Evolutionary conservation across 2,888 invertebrate species (phyloP).

Genomic region (Ennomos erosarius): DNA sequence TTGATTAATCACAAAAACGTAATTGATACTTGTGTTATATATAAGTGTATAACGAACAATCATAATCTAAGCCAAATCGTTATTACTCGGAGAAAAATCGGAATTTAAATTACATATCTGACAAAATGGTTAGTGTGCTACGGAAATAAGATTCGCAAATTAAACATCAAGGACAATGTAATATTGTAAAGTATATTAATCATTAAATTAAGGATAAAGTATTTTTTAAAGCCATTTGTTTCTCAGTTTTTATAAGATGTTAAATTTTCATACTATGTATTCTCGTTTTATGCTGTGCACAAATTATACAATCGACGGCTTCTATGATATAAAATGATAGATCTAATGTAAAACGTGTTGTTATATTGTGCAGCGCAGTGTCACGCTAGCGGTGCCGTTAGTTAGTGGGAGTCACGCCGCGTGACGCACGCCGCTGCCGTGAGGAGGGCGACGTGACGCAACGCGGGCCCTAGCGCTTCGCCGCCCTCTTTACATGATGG

Average conservation of each 20-base stretch:
- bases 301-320: conserved; percentile 72
- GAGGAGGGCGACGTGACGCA: conserved; percentile 11
- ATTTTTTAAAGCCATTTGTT: conserved; percentile 82
- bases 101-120: conserved; percentile 85
- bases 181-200: conserved; percentile 81
- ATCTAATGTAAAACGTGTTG: conserved; percentile 65
- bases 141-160: conserved; percentile 76
- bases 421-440: conserved; percentile 36
- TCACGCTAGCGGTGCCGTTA: conserved; percentile 53
- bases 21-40: conserved; percentile 64
- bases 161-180: conserved; percentile 82
- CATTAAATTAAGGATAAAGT: conserved; percentile 82
- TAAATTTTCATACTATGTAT: conserved; percentile 69
- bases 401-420: conserved; percentile 49
- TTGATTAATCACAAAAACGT: conserved; percentile 51
- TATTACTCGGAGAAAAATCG: conserved; percentile 83
- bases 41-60: conserved; percentile 53
- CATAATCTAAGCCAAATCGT: conserved; percentile 79
- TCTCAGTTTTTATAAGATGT: conserved; percentile 81
- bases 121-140: conserved; percentile 86
- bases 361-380: conserved; percentile 71
- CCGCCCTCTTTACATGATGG: conserved; percentile 5
- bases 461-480: not conserved
- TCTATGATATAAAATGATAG: conserved; percentile 67
- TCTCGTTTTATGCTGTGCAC: conserved; percentile 81